Evolutionary conservation across 2,797 vertebrate genomes (phyloP).

Genomic region (Sciurus vulgaris): DNA sequence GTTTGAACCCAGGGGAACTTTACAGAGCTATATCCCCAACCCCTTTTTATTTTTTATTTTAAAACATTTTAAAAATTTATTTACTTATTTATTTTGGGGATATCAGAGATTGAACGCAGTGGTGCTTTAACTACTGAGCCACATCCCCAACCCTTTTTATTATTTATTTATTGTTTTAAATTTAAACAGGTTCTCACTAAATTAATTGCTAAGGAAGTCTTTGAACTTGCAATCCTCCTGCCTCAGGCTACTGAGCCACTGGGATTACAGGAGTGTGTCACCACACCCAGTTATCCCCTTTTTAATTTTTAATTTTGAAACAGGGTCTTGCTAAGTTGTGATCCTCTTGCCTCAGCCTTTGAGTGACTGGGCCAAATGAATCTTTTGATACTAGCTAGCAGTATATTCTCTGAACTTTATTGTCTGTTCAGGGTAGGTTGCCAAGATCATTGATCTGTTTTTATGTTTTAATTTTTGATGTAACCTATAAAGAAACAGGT

Average conservation of each 20-base stretch:
- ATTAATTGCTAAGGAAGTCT: background rate
- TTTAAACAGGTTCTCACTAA: background rate
- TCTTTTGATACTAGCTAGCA: no score
- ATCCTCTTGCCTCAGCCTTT: no score
- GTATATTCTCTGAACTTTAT: no score
- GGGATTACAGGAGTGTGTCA: background rate
- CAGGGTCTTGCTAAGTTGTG: background rate
- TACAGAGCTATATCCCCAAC: background rate
- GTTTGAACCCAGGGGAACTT: background rate
- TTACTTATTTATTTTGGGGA: background rate
- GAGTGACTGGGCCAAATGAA: no score
- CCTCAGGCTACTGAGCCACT: background rate
- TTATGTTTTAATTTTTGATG: slow-evolving; percentile 7
- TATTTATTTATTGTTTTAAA: no score
- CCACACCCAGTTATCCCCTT: background rate
- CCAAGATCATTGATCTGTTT: background rate
- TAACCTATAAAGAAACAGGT: slow-evolving; percentile 7
- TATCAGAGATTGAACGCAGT: no score
- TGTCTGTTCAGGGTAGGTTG: no score
- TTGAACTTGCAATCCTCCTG: background rate
- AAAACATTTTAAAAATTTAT: background rate
- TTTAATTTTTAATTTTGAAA: background rate
- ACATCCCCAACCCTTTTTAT: no score
- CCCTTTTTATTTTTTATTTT: background rate
- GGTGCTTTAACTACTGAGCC: background rate